Conservation (phyloP, 2,797 vertebrate species). For the Limosa lapponica region DNA sequence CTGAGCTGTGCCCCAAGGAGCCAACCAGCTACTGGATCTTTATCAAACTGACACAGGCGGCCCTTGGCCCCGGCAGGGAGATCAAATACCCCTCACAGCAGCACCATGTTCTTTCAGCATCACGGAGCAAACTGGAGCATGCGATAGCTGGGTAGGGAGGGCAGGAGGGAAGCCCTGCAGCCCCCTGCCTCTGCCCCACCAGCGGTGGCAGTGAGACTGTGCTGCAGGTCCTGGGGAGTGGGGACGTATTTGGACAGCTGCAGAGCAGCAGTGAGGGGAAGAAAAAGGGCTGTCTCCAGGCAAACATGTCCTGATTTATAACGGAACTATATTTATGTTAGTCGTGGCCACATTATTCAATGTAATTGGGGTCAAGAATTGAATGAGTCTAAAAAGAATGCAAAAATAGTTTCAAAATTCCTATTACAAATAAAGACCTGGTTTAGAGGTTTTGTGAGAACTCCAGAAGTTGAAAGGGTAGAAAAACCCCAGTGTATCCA, state of each 20-base stretch:
- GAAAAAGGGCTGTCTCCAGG: constrained; percentile 13
- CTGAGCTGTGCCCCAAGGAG: neutral
- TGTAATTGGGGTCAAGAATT: constrained; percentile 65
- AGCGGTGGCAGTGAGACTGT: neutral
- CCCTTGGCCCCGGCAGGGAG: neutral
- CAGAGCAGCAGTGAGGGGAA: neutral
- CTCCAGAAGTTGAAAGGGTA: constrained; percentile 59
- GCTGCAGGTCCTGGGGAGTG: constrained; percentile 6
- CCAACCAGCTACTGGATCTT: constrained; percentile 6
- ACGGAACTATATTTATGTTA: constrained; percentile 49
- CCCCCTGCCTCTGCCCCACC: neutral
- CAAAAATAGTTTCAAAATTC: constrained; percentile 65
- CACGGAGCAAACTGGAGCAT: neutral
- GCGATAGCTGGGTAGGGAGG: neutral
- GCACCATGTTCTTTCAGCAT: neutral
- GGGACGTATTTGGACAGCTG: constrained; percentile 28
- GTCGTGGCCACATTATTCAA: constrained; percentile 49
- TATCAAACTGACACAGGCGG: neutral
- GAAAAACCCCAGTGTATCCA: constrained; percentile 44
- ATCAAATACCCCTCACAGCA: neutral
- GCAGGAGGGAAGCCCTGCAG: neutral
- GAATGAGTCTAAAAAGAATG: constrained; percentile 45
- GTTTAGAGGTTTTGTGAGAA: constrained; percentile 66
- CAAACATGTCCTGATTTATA: constrained; percentile 45
- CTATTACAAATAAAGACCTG: constrained; percentile 60